A percentile compares a stretch with the other conserved stretches of the same genome.
These are phyloP conservation scores for Odontocerum albicorne DNA, from an alignment of 2,888 invertebrate genomes.

Conservation along the genomic window DNA sequence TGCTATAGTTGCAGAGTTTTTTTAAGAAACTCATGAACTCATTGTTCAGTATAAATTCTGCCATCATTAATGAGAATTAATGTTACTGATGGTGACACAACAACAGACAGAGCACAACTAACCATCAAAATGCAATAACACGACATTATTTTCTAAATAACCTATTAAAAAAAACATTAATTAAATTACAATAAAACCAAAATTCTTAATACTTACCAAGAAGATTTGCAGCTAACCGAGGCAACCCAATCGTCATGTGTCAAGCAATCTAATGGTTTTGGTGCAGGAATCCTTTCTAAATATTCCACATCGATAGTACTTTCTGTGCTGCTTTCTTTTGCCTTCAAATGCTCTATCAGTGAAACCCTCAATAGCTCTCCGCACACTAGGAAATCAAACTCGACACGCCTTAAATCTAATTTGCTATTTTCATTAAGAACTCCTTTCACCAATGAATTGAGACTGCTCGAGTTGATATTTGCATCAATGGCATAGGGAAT, in stretches of 20 bases:
- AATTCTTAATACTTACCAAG: conserved; percentile 21
- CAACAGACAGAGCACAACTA: too few species aligned
- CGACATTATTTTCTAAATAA: too few species aligned
- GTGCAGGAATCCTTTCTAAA: conserved; percentile 86
- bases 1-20: too few species aligned
- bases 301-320: conserved; percentile 89
- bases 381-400: conserved; percentile 87
- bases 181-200: too few species aligned
- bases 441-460: conserved; percentile 80
- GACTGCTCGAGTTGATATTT: conserved; percentile 65
- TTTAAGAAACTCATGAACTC: too few species aligned
- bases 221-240: conserved; percentile 55
- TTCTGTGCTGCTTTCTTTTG: conserved; percentile 78
- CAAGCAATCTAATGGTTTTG: conserved; percentile 88
- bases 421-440: conserved; percentile 64
- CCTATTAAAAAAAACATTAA: too few species aligned
- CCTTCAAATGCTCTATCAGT: conserved; percentile 74
- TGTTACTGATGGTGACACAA: too few species aligned
- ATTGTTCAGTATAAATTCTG: too few species aligned
- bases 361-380: conserved; percentile 78
- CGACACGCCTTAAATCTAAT: conserved; percentile 49
- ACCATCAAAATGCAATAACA: too few species aligned
- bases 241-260: conserved; percentile 99
- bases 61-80: too few species aligned
- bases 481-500: conserved; percentile 81